Evolutionary conservation across 2,888 invertebrate species (phyloP), one percentile per base, ranked within the genome.

Genomic region (Prenolepis imparis): DNA sequence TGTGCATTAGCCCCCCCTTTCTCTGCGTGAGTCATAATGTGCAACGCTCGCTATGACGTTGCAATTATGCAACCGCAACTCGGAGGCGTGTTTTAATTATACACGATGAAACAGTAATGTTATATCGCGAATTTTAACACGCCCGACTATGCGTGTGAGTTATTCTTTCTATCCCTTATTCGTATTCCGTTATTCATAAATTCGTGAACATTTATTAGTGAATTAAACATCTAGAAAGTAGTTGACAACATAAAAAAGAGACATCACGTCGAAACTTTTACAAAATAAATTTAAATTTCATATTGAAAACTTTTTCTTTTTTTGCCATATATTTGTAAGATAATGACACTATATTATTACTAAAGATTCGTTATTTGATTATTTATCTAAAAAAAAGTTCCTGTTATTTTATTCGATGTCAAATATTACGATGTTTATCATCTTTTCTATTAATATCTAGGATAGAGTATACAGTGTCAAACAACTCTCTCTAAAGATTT

Each of bases 11-110:
- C 36, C 44, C 8, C 11, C 21, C 32, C 18, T 15, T 52, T 6
- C n/a, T 75, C 52, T 75, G 52, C 75, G 66, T 66, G 52, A 55
- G 52, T 55, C 52, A 66, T 66, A 75, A 75, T 75, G 66, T 52
- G 41, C 64, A 75, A 66, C 52, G 36, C 52, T 75, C 36, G 64
- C 64, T 64, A 75, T 66, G 66, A 75, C 75, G 75, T 66, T 66
- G 66, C 75, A 66, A 75, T 75, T 75, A 75, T 75, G 75, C 24
- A 36, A 36, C 39, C 66, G 66, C 66, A 75, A 75, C 75, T 75
- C 66, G 24, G 52, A 66, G 75, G 39, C 52, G 39, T 66, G 66
- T 75, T 75, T 75, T 75, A 75, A 75, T 75, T 75, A 75, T 75
- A 75, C 64, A 75, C n/a, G 52, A 63, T 74, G 44, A 75, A 75